phyloP scores from a whole-genome alignment of 2,888 invertebrate species.

The Napeogenes inachia region DNA sequence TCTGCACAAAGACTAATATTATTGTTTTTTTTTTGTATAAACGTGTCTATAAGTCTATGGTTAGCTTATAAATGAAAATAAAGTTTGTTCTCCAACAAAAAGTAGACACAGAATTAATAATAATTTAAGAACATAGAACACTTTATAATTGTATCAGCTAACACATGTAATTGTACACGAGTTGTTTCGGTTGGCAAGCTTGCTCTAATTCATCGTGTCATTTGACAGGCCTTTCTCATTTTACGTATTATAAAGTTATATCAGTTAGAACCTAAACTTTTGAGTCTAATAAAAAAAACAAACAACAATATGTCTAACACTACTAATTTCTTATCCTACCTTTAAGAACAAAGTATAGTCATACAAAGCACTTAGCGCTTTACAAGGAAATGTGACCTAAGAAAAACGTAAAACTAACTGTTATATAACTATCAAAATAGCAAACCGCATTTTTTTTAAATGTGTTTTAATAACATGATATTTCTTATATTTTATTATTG shows the following conservation, averaged over 20 bases:
- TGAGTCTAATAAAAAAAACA: no score
- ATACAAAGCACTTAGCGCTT: slow-evolving; percentile 8
- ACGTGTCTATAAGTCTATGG: no score
- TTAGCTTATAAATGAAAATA: no score
- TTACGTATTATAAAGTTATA: slow-evolving; percentile 45
- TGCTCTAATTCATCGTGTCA: slow-evolving; percentile 70
- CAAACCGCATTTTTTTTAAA: slow-evolving; percentile 10
- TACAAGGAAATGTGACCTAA: slow-evolving; percentile 13
- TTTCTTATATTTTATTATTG: slow-evolving; percentile 9
- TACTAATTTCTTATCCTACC: no score
- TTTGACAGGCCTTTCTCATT: slow-evolving; percentile 74
- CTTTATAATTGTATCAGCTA: slow-evolving; percentile 64
- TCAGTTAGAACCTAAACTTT: neutral
- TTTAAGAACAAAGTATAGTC: no score
- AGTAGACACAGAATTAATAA: slow-evolving; percentile 49
- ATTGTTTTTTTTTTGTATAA: no score
- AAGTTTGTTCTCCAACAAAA: slow-evolving; percentile 13
- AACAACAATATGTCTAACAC: no score
- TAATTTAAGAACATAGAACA: slow-evolving; percentile 40
- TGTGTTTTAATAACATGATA: slow-evolving; percentile 5
- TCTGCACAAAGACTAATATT: no score
- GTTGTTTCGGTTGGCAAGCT: slow-evolving; percentile 68
- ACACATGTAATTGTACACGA: slow-evolving; percentile 63
- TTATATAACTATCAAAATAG: slow-evolving; percentile 18
- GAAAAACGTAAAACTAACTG: slow-evolving; percentile 9